A percentile compares a stretch with the other conserved stretches of the same genome.
These are phyloP conservation scores for Cyphomyrus discorhynchus DNA, from an alignment of 2,113 vertebrate genomes.

Conservation along the genomic window DNA sequence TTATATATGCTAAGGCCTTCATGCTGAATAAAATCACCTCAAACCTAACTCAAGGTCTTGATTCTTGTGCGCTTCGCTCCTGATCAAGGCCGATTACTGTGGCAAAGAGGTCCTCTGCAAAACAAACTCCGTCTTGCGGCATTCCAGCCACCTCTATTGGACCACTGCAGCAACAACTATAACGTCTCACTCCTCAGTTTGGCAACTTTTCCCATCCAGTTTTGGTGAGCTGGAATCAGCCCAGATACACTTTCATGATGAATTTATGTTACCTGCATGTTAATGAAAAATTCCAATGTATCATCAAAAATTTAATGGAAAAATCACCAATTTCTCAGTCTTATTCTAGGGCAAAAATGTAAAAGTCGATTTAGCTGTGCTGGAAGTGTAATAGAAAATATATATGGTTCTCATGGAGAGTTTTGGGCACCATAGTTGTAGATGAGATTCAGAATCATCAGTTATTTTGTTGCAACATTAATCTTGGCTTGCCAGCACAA, in stretches of 20 bases:
- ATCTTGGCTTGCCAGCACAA: not conserved
- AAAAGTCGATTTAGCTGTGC: not conserved
- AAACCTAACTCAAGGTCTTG: not conserved
- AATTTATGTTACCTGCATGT: not conserved
- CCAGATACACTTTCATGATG: not conserved
- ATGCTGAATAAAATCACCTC: conserved; percentile 3
- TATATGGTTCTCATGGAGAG: not conserved
- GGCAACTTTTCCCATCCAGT: not conserved
- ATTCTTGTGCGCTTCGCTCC: not conserved
- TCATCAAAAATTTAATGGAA: not conserved
- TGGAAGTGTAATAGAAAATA: not conserved
- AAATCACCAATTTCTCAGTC: not conserved
- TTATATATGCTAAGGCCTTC: not conserved
- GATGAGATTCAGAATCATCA: not conserved
- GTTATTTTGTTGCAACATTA: not conserved
- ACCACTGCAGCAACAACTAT: not conserved
- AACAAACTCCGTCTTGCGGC: not conserved
- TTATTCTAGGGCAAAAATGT: not conserved
- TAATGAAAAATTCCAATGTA: not conserved
- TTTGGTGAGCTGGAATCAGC: not conserved
- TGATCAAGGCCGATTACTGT: not conserved
- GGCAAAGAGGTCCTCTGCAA: not conserved
- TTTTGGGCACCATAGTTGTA: not conserved
- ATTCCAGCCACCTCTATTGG: not conserved
- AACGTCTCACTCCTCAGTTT: not conserved